phyloP scores from a whole-genome alignment of 2,797 vertebrate genomes.

The Podarcis siculus region DNA sequence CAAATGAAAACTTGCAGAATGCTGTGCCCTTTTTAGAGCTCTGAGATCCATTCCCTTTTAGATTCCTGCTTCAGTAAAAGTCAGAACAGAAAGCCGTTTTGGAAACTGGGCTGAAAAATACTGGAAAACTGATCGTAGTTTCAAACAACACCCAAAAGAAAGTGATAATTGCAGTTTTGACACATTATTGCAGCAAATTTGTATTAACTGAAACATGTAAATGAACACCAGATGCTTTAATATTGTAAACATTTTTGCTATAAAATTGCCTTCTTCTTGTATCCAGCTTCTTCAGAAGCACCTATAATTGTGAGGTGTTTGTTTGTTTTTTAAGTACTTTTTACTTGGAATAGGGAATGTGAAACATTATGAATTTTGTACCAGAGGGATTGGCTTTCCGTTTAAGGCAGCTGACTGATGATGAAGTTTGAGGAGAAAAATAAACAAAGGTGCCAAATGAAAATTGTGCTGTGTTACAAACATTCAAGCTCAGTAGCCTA shows the following conservation, averaged over 20 bases:
- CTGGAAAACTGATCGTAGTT: background rate
- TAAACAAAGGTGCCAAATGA: background rate
- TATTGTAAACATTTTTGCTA: conserved; percentile 6
- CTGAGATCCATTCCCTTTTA: too few species aligned
- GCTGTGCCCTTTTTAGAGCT: background rate
- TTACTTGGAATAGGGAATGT: background rate
- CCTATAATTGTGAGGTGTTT: background rate
- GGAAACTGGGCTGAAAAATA: background rate
- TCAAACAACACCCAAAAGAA: background rate
- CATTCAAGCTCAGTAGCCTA: background rate
- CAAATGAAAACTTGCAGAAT: background rate
- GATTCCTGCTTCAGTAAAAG: background rate
- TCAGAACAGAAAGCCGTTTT: background rate
- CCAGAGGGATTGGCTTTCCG: background rate
- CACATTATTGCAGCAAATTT: conserved; percentile 15
- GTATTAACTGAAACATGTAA: conserved; percentile 3
- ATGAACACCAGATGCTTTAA: background rate
- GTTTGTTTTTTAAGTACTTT: background rate
- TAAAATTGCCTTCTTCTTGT: background rate
- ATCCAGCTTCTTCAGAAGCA: background rate
- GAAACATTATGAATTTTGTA: background rate
- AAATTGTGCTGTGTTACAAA: background rate
- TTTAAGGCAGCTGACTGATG: background rate
- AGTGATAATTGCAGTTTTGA: conserved; percentile 23
- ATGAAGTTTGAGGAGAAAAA: background rate